A percentile compares a stretch with the other conserved stretches of the same genome.
Conservation (phyloP, 1,140 invertebrate genomes). For the Hyphantria cunea region DNA sequence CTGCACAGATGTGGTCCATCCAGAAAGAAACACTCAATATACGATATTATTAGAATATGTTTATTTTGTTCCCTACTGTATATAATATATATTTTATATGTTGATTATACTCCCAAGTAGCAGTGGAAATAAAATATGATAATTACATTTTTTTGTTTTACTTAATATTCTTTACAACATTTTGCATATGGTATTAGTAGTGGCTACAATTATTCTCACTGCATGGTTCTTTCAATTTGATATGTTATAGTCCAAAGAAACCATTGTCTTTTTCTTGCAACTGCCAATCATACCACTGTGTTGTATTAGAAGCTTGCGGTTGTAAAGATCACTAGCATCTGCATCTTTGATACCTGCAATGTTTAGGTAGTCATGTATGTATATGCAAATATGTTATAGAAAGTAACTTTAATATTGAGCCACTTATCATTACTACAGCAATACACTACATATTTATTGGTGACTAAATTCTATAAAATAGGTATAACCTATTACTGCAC, state of each 20-base stretch:
- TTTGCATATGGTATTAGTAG: neutral
- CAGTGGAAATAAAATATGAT: slow-evolving; percentile 5
- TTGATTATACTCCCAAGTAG: slow-evolving; percentile 70
- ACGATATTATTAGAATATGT: slow-evolving; percentile 82
- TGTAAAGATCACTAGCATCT: too few relatives aligned
- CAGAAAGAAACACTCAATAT: slow-evolving; percentile 79
- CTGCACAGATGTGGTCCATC: slow-evolving; percentile 80
- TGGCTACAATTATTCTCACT: slow-evolving; percentile 1
- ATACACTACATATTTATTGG: too few relatives aligned
- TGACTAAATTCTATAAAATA: too few relatives aligned
- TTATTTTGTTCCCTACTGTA: slow-evolving; percentile 73
- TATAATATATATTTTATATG: slow-evolving; percentile 75
- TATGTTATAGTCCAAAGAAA: slow-evolving; percentile 48
- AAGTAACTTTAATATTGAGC: too few relatives aligned
- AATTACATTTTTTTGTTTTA: neutral
- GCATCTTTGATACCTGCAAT: too few relatives aligned
- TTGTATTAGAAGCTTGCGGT: slow-evolving; percentile 38
- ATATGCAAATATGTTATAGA: too few relatives aligned
- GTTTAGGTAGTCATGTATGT: too few relatives aligned
- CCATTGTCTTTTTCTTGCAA: slow-evolving; percentile 48
- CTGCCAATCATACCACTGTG: slow-evolving; percentile 45
- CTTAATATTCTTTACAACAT: neutral
- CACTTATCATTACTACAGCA: too few relatives aligned
- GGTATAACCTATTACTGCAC: too few relatives aligned
- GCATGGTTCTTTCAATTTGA: slow-evolving; percentile 23